phyloP scores from a whole-genome alignment of 2,888 invertebrate genomes.

The Capitulum mitella region DNA sequence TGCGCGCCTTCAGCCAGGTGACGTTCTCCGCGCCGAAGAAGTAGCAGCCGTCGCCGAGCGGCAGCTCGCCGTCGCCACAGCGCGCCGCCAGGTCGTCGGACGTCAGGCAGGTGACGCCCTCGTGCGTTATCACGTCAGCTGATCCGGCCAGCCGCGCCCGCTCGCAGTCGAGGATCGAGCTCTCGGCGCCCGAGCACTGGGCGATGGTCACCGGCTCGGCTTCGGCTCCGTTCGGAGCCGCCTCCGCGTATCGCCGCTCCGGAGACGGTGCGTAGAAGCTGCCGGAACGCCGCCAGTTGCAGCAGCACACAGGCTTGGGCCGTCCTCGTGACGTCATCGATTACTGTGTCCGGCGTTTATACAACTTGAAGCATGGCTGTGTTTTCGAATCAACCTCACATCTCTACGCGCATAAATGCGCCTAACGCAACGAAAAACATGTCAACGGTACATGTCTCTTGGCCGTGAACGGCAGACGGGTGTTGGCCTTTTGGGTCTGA shows the following conservation, averaged over 20 bases:
- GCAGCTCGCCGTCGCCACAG: constrained; percentile 4
- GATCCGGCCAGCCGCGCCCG: background rate
- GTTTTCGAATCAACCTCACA: too few species aligned
- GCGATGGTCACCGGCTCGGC: background rate
- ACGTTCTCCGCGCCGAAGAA: background rate
- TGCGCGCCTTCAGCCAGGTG: background rate
- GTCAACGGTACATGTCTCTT: too few species aligned
- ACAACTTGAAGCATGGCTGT: too few species aligned
- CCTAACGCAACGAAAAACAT: too few species aligned
- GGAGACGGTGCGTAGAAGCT: background rate
- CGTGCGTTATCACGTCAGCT: background rate
- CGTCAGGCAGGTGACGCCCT: background rate
- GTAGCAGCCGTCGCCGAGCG: constrained; percentile 16
- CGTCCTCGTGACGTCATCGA: too few species aligned
- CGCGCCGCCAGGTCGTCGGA: constrained; percentile 1
- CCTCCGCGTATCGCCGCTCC: background rate
- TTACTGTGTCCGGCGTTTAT: too few species aligned
- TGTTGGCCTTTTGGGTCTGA: too few species aligned
- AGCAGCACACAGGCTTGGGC: background rate
- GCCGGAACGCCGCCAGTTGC: background rate
- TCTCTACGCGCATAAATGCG: too few species aligned
- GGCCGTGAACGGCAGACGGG: too few species aligned
- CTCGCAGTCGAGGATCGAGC: background rate
- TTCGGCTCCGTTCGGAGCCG: background rate
- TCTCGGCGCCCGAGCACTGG: background rate